Conservation (phyloP, 2,888 invertebrate species). For the Euproctis similis region DNA sequence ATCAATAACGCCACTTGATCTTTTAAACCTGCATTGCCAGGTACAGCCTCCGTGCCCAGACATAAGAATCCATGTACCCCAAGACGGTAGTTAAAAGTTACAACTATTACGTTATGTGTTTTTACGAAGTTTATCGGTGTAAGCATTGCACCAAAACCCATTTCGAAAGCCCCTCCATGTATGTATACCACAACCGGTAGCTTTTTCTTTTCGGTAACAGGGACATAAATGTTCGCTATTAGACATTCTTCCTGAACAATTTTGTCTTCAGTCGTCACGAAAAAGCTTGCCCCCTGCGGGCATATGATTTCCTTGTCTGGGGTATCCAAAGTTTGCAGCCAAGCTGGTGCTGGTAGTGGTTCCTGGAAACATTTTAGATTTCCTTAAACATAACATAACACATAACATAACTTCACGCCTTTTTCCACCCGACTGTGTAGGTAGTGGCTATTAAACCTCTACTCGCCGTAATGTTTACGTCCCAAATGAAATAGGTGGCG, state of each 20-base stretch:
- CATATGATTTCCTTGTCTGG: conserved; percentile 26
- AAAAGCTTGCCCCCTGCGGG: conserved; percentile 14
- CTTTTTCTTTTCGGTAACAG: conserved; percentile 33
- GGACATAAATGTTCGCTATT: conserved; percentile 43
- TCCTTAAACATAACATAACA: too few species aligned
- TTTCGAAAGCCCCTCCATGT: conserved; percentile 33
- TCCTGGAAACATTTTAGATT: conserved; percentile 32
- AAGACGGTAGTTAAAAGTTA: conserved; percentile 33
- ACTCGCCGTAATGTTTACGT: too few species aligned
- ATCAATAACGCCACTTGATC: conserved; percentile 34
- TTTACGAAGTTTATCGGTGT: conserved; percentile 16
- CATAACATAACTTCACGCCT: too few species aligned
- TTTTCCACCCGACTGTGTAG: too few species aligned
- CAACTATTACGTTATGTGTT: conserved; percentile 24
- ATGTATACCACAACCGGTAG: conserved; percentile 30
- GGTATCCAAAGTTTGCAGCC: conserved; percentile 28
- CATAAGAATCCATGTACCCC: conserved; percentile 32
- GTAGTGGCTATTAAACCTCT: too few species aligned
- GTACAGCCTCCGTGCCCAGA: conserved; percentile 27
- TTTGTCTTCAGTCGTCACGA: neutral
- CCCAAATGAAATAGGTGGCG: too few species aligned
- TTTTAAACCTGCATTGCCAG: conserved; percentile 41
- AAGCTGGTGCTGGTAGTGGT: conserved; percentile 32
- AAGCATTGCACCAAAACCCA: conserved; percentile 20
- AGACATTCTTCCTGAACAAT: conserved; percentile 42